Percentiles rank a stretch among this genome's conserved stretches.
Conservation (phyloP, 2,113 vertebrate species). For the Pterophyllum scalare region DNA sequence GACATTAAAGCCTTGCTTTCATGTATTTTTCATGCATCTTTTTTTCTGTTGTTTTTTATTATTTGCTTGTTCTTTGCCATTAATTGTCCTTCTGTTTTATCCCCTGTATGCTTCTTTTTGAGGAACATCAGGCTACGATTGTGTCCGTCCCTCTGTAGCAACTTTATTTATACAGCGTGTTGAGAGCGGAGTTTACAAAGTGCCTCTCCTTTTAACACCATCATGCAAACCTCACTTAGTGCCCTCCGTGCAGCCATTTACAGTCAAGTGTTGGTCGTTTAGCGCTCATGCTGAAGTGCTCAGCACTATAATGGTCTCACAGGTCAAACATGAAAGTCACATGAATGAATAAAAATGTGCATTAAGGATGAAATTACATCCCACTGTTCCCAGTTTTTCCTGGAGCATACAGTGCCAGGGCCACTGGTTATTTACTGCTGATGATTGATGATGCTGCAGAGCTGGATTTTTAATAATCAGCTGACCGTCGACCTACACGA, state of each 20-base stretch:
- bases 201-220: background rate
- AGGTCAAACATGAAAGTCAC: background rate
- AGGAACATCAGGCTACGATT: background rate
- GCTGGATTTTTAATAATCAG: background rate
- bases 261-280: background rate
- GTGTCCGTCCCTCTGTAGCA: background rate
- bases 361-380: background rate
- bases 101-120: too few relatives aligned
- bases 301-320: background rate
- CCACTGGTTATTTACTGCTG: background rate
- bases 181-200: background rate
- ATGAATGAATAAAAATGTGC: background rate
- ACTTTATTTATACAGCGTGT: background rate
- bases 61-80: background rate
- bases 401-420: fast-evolving
- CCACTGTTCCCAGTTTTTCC: too few relatives aligned
- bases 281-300: fast-evolving
- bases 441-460: background rate
- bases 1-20: background rate
- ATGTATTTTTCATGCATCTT: background rate
- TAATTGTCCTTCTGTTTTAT: fast-evolving
- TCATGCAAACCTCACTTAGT: background rate
- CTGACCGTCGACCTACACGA: background rate
- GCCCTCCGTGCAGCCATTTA: background rate
- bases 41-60: background rate